Evolutionary conservation across 1,140 invertebrate species (phyloP), one percentile per base, ranked within the genome.

Genomic region (Anastatus disparis): DNA sequence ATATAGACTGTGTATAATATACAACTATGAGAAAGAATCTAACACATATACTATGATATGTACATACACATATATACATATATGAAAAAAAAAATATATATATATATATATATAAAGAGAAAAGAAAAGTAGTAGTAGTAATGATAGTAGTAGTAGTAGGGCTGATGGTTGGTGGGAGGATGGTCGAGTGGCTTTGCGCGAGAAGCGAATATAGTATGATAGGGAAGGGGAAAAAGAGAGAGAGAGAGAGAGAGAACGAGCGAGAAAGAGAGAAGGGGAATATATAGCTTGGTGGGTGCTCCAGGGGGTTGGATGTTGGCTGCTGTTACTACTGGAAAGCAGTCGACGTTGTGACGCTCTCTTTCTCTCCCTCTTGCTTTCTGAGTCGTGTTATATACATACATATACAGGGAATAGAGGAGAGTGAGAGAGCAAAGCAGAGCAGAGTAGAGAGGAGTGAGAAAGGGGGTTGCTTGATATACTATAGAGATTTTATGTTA

Each of bases 301-400:
- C 71, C 72, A 55, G 71, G 72, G n/a, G 69, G 74, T 77, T 76
- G 78, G 76, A 79, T 76, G 78, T 75, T 77, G 76, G 35, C 40
- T 67, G 72, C 55, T 59, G 74, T n/a, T 46, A 20, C 17, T 46
- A 2, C 44, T 22, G 35, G n/a, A n/a, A 58, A 22, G 46, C 6
- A 50, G 46, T 50, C 2, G 46, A n/a, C n/a, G 53, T 20, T 56
- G 29, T 56, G 17, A 31, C 29, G 29, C 31, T 56, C 53, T 10
- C 31, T 12, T 4, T 22, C 29, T 3, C 27, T 38, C 61, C 3
- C 46, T 20, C 29, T 29, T 13, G n/a, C 31, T n/a, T n/a, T n/a
- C n/a, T n/a, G n/a, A n/a, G n/a, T n/a, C n/a, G n/a, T n/a, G n/a
- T n/a, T n/a, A n/a, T n/a, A n/a, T n/a, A n/a, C n/a, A n/a, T n/a